A percentile compares a stretch with the other conserved stretches of the same genome.
Evolutionary conservation across 2,113 vertebrate genomes (phyloP).

Genomic region (Microcebus murinus): DNA sequence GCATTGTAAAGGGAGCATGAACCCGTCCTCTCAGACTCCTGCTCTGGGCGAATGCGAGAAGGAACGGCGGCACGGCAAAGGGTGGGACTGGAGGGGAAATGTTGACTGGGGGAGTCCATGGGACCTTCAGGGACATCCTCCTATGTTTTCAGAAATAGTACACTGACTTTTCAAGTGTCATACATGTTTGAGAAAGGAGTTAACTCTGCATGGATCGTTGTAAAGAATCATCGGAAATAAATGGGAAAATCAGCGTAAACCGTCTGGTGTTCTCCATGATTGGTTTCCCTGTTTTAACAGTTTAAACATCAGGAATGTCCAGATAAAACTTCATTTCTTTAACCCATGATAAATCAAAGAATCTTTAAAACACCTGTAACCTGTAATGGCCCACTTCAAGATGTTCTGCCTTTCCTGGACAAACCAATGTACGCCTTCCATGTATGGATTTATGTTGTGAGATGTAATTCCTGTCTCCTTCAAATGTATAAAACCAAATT

Average conservation of each 20-base stretch:
- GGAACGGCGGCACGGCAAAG: too few species aligned
- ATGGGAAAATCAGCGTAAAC: neutral
- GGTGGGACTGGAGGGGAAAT: too few species aligned
- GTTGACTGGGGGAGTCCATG: neutral
- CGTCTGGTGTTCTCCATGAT: neutral
- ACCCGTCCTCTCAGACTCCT: neutral
- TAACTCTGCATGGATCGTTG: neutral
- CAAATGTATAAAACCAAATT: too few species aligned
- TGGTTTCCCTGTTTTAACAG: neutral
- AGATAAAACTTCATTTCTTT: neutral
- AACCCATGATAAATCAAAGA: too few species aligned
- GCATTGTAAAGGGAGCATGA: accelerated
- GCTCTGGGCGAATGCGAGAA: neutral
- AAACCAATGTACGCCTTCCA: too few species aligned
- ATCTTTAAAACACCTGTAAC: too few species aligned
- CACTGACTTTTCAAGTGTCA: neutral
- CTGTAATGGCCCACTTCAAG: too few species aligned
- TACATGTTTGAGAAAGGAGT: neutral
- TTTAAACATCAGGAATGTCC: neutral
- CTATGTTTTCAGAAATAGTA: neutral
- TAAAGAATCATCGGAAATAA: neutral
- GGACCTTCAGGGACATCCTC: neutral
- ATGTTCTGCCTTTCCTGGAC: too few species aligned
- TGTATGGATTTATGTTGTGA: too few species aligned
- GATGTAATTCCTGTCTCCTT: too few species aligned